phyloP scores from a whole-genome alignment of 2,113 vertebrate species.

The Podilymbus podiceps region DNA sequence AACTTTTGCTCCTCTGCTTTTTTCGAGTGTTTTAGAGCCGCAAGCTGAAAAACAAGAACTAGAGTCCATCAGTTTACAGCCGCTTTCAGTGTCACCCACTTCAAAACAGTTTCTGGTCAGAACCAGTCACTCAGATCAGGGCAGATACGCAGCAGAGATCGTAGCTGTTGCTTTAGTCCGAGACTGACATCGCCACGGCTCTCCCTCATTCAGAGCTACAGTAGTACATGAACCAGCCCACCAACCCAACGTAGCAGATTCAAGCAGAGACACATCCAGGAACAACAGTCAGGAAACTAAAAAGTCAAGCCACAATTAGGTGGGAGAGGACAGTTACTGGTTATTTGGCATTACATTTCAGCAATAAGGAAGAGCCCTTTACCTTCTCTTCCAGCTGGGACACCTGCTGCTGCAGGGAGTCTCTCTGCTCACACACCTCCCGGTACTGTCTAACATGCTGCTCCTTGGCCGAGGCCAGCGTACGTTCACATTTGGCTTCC shows the following conservation, averaged over 20 bases:
- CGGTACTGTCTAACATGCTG: conserved; percentile 76
- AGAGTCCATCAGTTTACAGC: background rate
- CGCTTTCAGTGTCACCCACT: background rate
- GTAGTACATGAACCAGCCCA: background rate
- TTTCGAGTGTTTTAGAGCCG: conserved; percentile 60
- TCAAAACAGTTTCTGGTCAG: background rate
- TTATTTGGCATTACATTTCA: background rate
- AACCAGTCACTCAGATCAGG: background rate
- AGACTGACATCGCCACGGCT: background rate
- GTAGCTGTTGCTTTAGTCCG: background rate
- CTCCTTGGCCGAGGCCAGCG: conserved; percentile 75
- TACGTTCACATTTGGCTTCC: conserved; percentile 79
- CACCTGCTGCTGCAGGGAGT: conserved; percentile 76
- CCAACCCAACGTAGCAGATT: background rate
- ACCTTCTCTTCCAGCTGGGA: conserved; percentile 85
- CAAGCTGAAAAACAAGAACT: conserved; percentile 60
- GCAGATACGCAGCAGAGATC: background rate
- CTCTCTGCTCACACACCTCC: conserved; percentile 81
- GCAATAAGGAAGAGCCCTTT: background rate
- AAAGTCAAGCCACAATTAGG: background rate
- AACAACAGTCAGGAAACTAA: background rate
- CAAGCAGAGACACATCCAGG: fast-evolving
- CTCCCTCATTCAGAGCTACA: background rate
- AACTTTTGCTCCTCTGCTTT: conserved; percentile 73
- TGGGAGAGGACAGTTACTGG: background rate